Base-by-base conservation (phyloP, 2,888 invertebrate genomes). In the Listrodromus nycthemerus region DNA sequence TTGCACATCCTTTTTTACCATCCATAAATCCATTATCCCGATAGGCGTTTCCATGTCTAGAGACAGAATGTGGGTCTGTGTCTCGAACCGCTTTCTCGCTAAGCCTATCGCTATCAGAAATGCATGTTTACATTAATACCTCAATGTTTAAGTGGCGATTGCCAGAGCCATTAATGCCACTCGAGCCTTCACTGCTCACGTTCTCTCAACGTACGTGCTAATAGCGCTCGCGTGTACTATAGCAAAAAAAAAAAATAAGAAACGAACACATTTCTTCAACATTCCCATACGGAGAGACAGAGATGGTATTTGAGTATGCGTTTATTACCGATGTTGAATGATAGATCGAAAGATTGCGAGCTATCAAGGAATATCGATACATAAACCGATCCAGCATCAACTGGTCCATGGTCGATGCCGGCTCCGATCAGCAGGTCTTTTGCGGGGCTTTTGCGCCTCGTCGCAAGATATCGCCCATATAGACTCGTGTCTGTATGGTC, bases 61-160 rank as follows among this genome's bases (percentile, higher is more conserved):
- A 58, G 58, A 16, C 30, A n/a, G 27, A 30, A 16, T 13, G 41
- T 41, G 13, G 13, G 41, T 45, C 0, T 16, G 41, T 45, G 41
- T 45, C 41, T 0, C 71, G 30, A 19, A 10, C 66, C 30, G 79
- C 73, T 73, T 50, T 48, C 73, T 52, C 70, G 86, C 85, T 86
- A 88, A 89, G 90, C 89, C 89, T 93, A 93, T 93, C 92, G 92
- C 91, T 93, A 93, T 93, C 93, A 90, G 92, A 91, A 81, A 92
- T 92, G 92, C 92, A 92, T 93, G 84, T 93, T 92, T 92, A 93
- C 93, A 93, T 93, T 93, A 93, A 93, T 93, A 92, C 93, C 90
- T 90, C 89, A 91, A 92, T 92, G 92, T 92, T 92, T 92, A 90
- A 92, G 90, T 91, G 89, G 91, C 92, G 92, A 92, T 92, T 91